Base-by-base conservation (phyloP, 2,113 vertebrate genomes). In the Ahaetulla prasina region DNA sequence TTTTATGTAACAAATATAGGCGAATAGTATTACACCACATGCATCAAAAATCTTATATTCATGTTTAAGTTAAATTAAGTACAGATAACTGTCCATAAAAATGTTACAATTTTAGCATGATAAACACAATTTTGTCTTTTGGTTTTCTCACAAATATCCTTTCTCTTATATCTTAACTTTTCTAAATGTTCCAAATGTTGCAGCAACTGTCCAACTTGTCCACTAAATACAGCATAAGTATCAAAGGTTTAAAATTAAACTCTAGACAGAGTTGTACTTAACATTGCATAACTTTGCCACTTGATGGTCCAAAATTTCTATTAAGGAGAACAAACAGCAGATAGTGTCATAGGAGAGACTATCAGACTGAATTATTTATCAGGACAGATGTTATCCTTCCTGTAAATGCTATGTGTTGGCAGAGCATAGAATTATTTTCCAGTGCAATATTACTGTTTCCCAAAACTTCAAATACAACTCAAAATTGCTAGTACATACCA, bases 401-500 rank as follows among this genome's bases (percentile, higher is more conserved):
- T 87, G 45, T 87, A 47, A 57, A 14, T 49, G 53, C 18, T 12
- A 35, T 4, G 23, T 63, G 57, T 30, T 39, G 22, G 84, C 12
- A 49, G 30, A 20, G 2, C 39, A 85, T 23, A 18, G 35, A 12
- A 16, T 45, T 80, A 85, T 50, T 50, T 49, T 3, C 52, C 39
- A 16, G 43, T 22, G 39, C 91, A 89, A 89, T 84, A 43, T 20
- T 45, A 18, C 5, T 6, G 16, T 3, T 47, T 47, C 68, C 20
- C 35, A 86, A n/a, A 53, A 25, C 43, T 25, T 27, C 18, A 35
- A 92, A 16, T 22, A 50, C 30, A 89, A 89, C 3, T 47, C 14
- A 91, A 80, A 92, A 52, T 35, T 16, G n/a, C 12, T 30, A 80
- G 88, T 95, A 55, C 96, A 0, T 95, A 99, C 99, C 99, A 89